Evolutionary conservation across 2,113 vertebrate genomes (phyloP), one percentile per base, ranked within the genome.

Genomic region (Rhinopomastus cyanomelas): DNA sequence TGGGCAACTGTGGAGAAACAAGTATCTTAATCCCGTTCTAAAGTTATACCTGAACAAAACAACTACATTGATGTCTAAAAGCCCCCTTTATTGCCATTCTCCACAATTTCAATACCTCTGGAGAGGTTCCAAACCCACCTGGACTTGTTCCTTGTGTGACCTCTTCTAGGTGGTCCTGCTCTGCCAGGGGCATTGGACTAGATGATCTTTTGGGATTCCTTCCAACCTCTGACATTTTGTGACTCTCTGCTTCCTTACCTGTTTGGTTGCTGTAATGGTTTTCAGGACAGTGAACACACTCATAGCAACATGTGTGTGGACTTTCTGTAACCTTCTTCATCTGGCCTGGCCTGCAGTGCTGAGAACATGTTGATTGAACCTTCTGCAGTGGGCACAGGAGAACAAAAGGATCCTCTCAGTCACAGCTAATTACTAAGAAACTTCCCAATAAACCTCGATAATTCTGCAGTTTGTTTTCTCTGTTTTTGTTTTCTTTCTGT

Each of bases 221-320:
- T 15, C 39, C 39, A 42, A 42, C 39, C 39, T 15, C 39, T 42
- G 39, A 42, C 39, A 42, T 42, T 15, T 15, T 42, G 39, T 42
- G 39, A 42, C 15, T 42, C 39, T 42, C 11, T 42, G 39, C 39
- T 42, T 92, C 37, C 84, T 95, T 96, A 97, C 98, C 98, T 96
- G 97, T 97, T 77, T 89, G 57, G 49, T 98, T 98, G 80, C 97
- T 98, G 92, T 97, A 98, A 75, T 98, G 97, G 91, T 98, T 98
- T 95, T 98, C 97, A 5, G 98, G 97, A 68, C 98, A 99, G 89
- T 96, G 97, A 83, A 97, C 92, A 89, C 98, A 99, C 55, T 98
- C 98, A 42, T 98, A 99, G 91, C 98, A 99, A 71, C 98, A 99
- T 12, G 96, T 98, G 77, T 99, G 98, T 49, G 98, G 98, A 72